phyloP scores from a whole-genome alignment of 2,888 invertebrate species.

The Caenorhabditis macrosperma region DNA sequence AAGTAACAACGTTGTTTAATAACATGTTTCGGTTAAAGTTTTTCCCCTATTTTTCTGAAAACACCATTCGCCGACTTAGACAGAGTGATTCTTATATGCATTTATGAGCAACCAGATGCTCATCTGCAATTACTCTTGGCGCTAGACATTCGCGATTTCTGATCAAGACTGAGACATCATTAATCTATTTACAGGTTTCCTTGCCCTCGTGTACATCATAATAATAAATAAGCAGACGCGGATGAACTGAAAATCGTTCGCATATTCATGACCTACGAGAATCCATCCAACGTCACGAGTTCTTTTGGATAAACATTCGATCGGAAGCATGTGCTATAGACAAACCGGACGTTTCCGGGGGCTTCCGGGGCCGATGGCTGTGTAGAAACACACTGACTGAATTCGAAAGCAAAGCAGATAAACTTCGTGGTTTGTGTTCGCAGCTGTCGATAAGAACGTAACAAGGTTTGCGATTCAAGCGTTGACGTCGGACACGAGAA shows the following conservation, averaged over 20 bases:
- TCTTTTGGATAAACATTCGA: slow-evolving; percentile 31
- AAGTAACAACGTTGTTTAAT: too few relatives aligned
- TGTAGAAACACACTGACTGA: neutral
- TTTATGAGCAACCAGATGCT: too few relatives aligned
- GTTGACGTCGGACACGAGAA: neutral
- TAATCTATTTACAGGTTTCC: slow-evolving; percentile 10
- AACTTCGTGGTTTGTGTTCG: neutral
- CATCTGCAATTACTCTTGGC: too few relatives aligned
- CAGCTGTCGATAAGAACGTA: neutral
- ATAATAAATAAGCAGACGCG: slow-evolving; percentile 5
- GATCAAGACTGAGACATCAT: neutral
- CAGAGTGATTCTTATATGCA: neutral
- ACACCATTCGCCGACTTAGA: too few relatives aligned
- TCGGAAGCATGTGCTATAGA: slow-evolving; percentile 34
- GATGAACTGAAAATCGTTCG: neutral
- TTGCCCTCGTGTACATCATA: neutral
- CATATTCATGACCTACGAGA: slow-evolving; percentile 27
- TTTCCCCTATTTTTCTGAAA: too few relatives aligned
- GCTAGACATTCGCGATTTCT: neutral
- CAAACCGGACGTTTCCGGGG: neutral
- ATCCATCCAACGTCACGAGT: slow-evolving; percentile 15
- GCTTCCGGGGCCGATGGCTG: neutral
- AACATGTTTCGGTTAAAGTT: too few relatives aligned
- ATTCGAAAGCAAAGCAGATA: neutral
- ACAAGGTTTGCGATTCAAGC: neutral